Evolutionary conservation across 2,113 vertebrate genomes (phyloP), one percentile per base, ranked within the genome.

Genomic region (Oreotrochilus melanogaster): DNA sequence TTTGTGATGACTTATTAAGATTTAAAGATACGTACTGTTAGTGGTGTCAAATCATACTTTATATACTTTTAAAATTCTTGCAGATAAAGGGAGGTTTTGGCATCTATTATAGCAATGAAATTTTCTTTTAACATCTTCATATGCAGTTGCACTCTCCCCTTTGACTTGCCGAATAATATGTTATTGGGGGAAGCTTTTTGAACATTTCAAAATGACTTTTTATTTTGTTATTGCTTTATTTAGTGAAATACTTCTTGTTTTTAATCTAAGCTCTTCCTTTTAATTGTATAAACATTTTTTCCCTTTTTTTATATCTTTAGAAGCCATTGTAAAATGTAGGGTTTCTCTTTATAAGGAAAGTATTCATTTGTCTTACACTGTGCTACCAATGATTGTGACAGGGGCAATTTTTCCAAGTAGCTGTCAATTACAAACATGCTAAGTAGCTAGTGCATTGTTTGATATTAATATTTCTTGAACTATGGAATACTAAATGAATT

Each of bases 291-390:
- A 88, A 57, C 30, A 58, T 48, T 65, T 94, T 66, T 90, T 95
- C 39, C 39, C 64, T 30, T 19, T 30, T 78, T 92, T 86, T 79
- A 14, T 71, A 47, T 86, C 50, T 95, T 37, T 92, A 82, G 88
- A 93, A 73, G 25, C 31, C 24, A 54, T 30, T 85, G 47, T 96
- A 88, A 94, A 92, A 86, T 69, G 58, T 24, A 43, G 14, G 5
- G 15, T 93, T 93, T 69, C 82, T 94, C 58, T 14, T 82, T 92
- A 83, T 24, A 74, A 86, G 80, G 78, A 84, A 57, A 87, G n/a
- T 93, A 86, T 92, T 97, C 39, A 61, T 96, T 96, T 97, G 85
- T 92, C 47, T 94, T 27, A 53, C 57, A 69, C 50, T 96, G 66
- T 96, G 62, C 51, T 75, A 75, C 33, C 92, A 92, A 70, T 93